These are phyloP conservation scores for Clarias laeviceps DNA, from an alignment of 2,797 vertebrate species.

Conservation along the genomic window DNA sequence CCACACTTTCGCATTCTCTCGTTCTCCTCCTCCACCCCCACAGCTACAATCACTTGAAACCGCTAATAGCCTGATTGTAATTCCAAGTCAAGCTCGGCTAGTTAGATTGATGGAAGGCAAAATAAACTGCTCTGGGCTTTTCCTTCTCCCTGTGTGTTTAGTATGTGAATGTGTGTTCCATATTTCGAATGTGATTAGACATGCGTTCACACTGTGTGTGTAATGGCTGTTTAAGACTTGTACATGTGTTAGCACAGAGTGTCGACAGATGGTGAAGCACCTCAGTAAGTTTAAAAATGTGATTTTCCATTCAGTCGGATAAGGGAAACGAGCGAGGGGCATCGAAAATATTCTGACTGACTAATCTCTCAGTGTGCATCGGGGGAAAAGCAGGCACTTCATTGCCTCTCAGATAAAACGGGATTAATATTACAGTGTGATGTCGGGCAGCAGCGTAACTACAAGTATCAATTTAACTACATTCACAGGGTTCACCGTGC, in stretches of 20 bases:
- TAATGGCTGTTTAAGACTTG: conserved; percentile 3
- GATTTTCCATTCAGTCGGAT: conserved; percentile 77
- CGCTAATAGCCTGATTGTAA: conserved; percentile 53
- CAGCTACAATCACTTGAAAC: conserved; percentile 53
- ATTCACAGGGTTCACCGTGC: neutral
- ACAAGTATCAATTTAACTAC: neutral
- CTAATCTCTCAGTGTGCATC: conserved; percentile 66
- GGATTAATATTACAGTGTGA: neutral
- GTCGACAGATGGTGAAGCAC: conserved; percentile 77
- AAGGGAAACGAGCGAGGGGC: conserved; percentile 63
- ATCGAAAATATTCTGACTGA: conserved; percentile 74
- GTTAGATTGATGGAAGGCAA: conserved; percentile 8
- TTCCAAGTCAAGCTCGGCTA: conserved; percentile 17
- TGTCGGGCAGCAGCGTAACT: neutral
- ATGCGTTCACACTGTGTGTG: conserved; percentile 11
- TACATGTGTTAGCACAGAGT: conserved; percentile 59
- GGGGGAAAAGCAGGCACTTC: conserved; percentile 9
- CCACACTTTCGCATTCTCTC: neutral
- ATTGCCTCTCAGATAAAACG: neutral
- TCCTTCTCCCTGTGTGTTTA: conserved; percentile 23
- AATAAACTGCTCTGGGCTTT: neutral
- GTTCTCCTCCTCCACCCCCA: conserved; percentile 2
- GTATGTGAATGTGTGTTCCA: conserved; percentile 32
- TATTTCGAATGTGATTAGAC: conserved; percentile 32
- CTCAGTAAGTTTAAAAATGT: conserved; percentile 77